phyloP scores from a whole-genome alignment of 2,888 invertebrate species.

The Mellilla xanthometata region DNA sequence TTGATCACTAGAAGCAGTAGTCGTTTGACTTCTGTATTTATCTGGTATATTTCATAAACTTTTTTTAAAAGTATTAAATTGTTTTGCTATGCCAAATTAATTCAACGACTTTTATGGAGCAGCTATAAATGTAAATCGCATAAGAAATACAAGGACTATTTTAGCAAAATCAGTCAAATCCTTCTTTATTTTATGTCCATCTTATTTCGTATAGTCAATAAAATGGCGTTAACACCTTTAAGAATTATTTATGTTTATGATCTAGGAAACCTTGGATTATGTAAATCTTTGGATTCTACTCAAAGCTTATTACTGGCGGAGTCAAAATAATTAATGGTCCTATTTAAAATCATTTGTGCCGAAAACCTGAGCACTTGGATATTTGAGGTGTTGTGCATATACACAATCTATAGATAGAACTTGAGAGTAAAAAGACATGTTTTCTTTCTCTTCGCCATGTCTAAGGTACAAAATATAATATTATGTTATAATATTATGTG shows the following conservation, averaged over 20 bases:
- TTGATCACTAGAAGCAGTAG: constrained; percentile 11
- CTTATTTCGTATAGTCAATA: constrained; percentile 25
- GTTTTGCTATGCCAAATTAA: constrained; percentile 11
- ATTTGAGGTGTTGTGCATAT: no score
- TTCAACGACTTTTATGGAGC: constrained; percentile 9
- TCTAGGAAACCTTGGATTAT: constrained; percentile 23
- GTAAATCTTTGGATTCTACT: no score
- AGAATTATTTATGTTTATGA: constrained; percentile 27
- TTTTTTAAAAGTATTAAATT: background rate
- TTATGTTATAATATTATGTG: no score
- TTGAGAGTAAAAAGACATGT: no score
- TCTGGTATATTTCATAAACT: constrained; percentile 2
- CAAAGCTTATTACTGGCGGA: no score
- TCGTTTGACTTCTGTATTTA: constrained; percentile 6
- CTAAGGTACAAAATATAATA: no score
- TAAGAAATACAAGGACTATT: constrained; percentile 3
- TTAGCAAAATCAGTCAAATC: constrained; percentile 7
- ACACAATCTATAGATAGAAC: no score
- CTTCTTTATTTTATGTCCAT: constrained; percentile 15
- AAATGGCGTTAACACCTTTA: constrained; percentile 27
- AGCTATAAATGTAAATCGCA: constrained; percentile 12
- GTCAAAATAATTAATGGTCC: no score
- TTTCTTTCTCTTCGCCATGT: no score
- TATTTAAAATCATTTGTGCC: no score
- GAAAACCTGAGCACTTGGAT: no score